Conservation (phyloP, 2,797 vertebrate species). For the Acrossocheilus fasciatus region DNA sequence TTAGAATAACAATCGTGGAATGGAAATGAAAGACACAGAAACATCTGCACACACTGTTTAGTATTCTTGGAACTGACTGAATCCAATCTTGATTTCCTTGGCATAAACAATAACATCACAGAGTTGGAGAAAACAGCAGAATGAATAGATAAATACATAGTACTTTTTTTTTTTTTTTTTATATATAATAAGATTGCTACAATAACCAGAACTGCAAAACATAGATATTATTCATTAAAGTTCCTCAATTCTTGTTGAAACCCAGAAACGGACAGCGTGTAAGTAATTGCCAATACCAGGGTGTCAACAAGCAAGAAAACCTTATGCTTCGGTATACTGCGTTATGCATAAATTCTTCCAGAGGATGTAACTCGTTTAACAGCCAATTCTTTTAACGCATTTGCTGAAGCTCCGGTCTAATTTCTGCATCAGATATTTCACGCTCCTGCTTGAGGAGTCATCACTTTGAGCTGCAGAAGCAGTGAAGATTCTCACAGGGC, state of each 20-base stretch:
- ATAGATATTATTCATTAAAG: conserved; percentile 22
- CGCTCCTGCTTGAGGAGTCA: conserved; percentile 78
- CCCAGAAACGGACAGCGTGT: background rate
- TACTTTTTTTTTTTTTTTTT: background rate
- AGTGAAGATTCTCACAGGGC: conserved; percentile 75
- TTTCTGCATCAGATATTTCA: conserved; percentile 80
- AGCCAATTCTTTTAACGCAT: conserved; percentile 47
- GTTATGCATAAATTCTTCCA: conserved; percentile 18
- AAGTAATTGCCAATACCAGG: conserved; percentile 20
- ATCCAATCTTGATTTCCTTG: conserved; percentile 49
- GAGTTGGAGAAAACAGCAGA: conserved; percentile 22
- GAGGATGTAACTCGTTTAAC: conserved; percentile 39
- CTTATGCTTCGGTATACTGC: background rate
- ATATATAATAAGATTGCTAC: conserved; percentile 32
- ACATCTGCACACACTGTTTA: conserved; percentile 38
- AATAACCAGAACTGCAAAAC: conserved; percentile 44
- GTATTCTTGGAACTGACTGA: conserved; percentile 41
- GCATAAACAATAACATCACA: conserved; percentile 52
- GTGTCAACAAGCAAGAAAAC: conserved; percentile 10
- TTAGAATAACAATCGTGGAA: conserved; percentile 47
- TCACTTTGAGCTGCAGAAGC: conserved; percentile 80
- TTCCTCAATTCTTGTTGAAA: background rate
- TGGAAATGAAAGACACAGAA: conserved; percentile 40
- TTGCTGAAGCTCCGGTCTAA: conserved; percentile 31
- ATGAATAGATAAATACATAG: conserved; percentile 31